phyloP scores from a whole-genome alignment of 1,140 invertebrate species.

The Heliothis virescens region DNA sequence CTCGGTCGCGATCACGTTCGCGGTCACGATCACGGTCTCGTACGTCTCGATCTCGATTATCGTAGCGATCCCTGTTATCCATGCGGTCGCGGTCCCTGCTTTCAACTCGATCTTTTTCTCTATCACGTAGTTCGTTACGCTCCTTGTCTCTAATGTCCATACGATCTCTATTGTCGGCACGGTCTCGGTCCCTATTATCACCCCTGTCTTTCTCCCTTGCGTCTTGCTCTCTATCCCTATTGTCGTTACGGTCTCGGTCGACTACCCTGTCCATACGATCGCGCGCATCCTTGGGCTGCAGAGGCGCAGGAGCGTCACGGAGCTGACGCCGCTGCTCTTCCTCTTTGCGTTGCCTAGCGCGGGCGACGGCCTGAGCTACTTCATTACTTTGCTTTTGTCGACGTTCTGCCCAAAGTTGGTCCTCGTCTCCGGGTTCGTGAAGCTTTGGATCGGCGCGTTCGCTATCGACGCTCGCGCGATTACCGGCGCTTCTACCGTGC shows the following conservation, averaged over 20 bases:
- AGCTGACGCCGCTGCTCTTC: constrained; percentile 91
- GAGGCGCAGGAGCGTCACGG: constrained; percentile 62
- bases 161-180: constrained; percentile 56
- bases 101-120: constrained; percentile 74
- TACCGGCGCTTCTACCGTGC: constrained; percentile 68
- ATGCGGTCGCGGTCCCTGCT: constrained; percentile 68
- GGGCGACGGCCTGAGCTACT: constrained; percentile 90
- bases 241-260: constrained; percentile 75
- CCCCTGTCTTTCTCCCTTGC: constrained; percentile 71
- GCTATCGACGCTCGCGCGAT: constrained; percentile 72
- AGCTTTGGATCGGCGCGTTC: constrained; percentile 77
- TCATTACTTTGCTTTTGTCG: constrained; percentile 89
- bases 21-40: constrained; percentile 70
- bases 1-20: constrained; percentile 70
- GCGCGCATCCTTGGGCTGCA: constrained; percentile 63
- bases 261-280: constrained; percentile 61
- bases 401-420: constrained; percentile 91
- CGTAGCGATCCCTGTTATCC: constrained; percentile 61
- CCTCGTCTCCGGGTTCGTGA: constrained; percentile 88
- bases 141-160: constrained; percentile 66
- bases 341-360: constrained; percentile 92
- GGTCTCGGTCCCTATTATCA: constrained; percentile 71
- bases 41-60: constrained; percentile 72
- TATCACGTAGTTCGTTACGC: constrained; percentile 66
- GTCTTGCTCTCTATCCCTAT: constrained; percentile 76